Conservation (phyloP, 30 jellyfish, hydroid and myxozoan species). For the Morbakka virulenta region DNA sequence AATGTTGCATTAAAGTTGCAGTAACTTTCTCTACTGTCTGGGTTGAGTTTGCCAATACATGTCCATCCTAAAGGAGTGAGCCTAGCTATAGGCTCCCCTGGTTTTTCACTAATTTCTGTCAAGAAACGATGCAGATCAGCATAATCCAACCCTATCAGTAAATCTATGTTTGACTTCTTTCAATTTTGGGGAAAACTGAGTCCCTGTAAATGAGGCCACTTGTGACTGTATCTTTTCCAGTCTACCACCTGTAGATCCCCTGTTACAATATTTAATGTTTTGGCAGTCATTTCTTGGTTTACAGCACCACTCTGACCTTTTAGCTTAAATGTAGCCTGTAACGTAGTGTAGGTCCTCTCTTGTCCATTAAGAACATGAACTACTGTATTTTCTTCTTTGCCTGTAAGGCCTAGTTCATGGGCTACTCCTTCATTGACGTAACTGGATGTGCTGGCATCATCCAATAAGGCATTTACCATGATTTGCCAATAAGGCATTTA, state of each 20-base stretch:
- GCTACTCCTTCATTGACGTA: constrained; percentile 46
- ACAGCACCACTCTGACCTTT: too few species aligned
- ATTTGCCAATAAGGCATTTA: neutral
- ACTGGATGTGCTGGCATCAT: constrained; percentile 63
- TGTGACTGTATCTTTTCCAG: too few species aligned
- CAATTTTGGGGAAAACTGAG: neutral
- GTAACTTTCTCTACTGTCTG: neutral
- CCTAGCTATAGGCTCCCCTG: constrained; percentile 32
- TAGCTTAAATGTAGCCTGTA: too few species aligned
- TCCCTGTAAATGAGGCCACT: constrained; percentile 14
- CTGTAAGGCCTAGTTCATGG: constrained; percentile 37
- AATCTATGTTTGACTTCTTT: neutral
- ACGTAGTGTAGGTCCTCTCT: too few species aligned
- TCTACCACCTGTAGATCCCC: constrained; percentile 3
- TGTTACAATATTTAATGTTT: constrained; percentile 3
- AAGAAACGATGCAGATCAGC: constrained; percentile 39
- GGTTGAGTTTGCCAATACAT: constrained; percentile 4
- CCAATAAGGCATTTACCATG: constrained; percentile 45
- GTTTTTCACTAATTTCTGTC: neutral
- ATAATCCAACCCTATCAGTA: constrained; percentile 19
- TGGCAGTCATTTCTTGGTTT: too few species aligned
- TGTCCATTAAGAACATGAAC: constrained; percentile 20
- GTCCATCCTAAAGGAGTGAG: constrained; percentile 26
- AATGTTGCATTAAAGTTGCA: too few species aligned
- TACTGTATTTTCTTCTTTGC: neutral